Conservation (phyloP, 2,113 vertebrate species). For the Gallinago paraguaiae region DNA sequence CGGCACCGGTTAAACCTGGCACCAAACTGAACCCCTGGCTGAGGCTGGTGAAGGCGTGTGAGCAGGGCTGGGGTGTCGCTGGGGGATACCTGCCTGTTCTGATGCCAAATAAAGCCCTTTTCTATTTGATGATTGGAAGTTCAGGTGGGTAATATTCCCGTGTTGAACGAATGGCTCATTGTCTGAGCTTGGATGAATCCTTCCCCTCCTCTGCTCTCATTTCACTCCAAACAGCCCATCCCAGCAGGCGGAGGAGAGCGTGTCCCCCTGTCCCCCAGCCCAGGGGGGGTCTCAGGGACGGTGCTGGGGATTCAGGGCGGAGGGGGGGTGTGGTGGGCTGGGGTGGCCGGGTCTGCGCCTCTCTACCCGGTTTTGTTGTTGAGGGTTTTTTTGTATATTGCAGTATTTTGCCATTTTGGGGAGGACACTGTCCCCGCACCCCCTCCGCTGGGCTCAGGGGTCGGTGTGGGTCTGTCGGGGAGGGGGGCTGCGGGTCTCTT, state of each 20-base stretch:
- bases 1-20: background rate
- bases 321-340: fast-evolving
- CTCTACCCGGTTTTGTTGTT: fast-evolving
- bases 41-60: background rate
- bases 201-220: background rate
- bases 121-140: background rate
- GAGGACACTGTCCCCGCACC: background rate
- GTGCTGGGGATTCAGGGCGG: background rate
- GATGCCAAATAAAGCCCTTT: background rate
- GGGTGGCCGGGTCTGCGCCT: too few species aligned
- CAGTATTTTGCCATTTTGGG: background rate
- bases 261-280: fast-evolving
- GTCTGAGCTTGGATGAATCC: background rate
- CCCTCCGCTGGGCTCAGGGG: background rate
- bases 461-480: background rate
- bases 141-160: background rate
- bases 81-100: background rate
- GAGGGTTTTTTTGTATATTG: background rate
- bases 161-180: background rate
- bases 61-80: background rate
- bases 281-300: fast-evolving
- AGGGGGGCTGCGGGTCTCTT: background rate
- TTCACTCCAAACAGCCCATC: background rate
- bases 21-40: background rate
- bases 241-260: background rate